A percentile compares a stretch with the other conserved stretches of the same genome.
Conservation (phyloP, 2,797 vertebrate genomes). For the Peromyscus eremicus region DNA sequence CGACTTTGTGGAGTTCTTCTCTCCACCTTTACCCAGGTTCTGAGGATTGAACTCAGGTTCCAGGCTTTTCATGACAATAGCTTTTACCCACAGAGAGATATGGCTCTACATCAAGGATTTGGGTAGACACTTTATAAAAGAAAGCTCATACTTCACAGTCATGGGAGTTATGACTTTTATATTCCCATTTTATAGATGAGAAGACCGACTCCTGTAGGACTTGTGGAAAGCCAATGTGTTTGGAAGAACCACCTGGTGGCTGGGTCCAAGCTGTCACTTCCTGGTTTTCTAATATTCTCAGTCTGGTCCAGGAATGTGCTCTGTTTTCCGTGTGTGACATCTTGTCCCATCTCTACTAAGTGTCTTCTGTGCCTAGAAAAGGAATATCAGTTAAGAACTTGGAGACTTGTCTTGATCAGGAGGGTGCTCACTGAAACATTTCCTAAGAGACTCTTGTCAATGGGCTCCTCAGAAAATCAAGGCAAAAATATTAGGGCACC, state of each 20-base stretch:
- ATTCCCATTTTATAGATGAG: slow-evolving; percentile 6
- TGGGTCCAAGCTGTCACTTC: not conserved
- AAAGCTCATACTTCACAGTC: not conserved
- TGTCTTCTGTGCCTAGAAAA: not conserved
- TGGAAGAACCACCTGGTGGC: not conserved
- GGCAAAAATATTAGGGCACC: not conserved
- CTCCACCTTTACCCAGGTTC: not conserved
- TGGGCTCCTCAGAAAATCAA: not conserved
- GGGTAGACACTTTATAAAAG: slow-evolving; percentile 16
- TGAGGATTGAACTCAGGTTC: not conserved
- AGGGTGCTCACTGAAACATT: not conserved
- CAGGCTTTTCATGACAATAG: not conserved
- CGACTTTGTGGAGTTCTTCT: not conserved
- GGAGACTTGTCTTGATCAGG: not conserved
- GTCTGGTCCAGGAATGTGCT: not conserved
- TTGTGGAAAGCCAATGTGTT: not conserved
- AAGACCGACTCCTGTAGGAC: not conserved
- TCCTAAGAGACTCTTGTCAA: not conserved
- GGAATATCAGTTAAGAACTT: not conserved
- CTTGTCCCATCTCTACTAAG: not conserved
- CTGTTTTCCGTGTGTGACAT: not conserved
- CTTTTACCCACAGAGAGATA: not conserved
- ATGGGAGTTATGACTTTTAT: not conserved
- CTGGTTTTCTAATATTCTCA: not conserved
- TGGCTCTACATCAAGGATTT: too few species aligned